Percentiles rank a stretch among this genome's conserved stretches.
These are phyloP conservation scores for Torymus tubicola DNA, from an alignment of 2,888 invertebrate genomes.

Conservation along the genomic window DNA sequence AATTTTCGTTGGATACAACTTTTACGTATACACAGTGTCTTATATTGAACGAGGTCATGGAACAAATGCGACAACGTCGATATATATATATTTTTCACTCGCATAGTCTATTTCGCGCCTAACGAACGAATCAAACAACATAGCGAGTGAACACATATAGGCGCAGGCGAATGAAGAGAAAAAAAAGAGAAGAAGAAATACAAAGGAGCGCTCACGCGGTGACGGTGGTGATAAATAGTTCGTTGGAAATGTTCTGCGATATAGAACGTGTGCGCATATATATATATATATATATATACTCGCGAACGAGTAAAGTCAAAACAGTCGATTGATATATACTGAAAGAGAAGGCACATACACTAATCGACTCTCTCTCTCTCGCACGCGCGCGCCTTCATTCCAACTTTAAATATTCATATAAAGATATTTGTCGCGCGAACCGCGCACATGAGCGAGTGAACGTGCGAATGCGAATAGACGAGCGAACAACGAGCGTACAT, in stretches of 20 bases:
- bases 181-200: neutral
- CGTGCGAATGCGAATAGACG: neutral
- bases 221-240: slow-evolving; percentile 41
- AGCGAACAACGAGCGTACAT: neutral
- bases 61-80: neutral
- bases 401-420: slow-evolving; percentile 55
- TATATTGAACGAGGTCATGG: slow-evolving; percentile 19
- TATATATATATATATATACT: too few relatives aligned
- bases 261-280: slow-evolving; percentile 4
- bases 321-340: slow-evolving; percentile 17
- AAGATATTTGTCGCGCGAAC: slow-evolving; percentile 49
- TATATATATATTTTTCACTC: slow-evolving; percentile 40
- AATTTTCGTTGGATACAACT: too few relatives aligned
- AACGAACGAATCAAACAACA: neutral
- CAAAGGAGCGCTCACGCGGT: neutral
- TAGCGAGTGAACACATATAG: too few relatives aligned
- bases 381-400: slow-evolving; percentile 1
- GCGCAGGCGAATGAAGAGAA: neutral
- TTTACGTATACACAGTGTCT: neutral
- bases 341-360: slow-evolving; percentile 3
- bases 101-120: slow-evolving; percentile 19
- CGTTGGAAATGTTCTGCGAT: slow-evolving; percentile 8
- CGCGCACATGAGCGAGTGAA: neutral
- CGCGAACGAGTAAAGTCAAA: neutral
- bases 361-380: slow-evolving; percentile 16